Evolutionary conservation across 1,140 invertebrate genomes (phyloP), one percentile per base, ranked within the genome.

Genomic region (Prorops nasuta): DNA sequence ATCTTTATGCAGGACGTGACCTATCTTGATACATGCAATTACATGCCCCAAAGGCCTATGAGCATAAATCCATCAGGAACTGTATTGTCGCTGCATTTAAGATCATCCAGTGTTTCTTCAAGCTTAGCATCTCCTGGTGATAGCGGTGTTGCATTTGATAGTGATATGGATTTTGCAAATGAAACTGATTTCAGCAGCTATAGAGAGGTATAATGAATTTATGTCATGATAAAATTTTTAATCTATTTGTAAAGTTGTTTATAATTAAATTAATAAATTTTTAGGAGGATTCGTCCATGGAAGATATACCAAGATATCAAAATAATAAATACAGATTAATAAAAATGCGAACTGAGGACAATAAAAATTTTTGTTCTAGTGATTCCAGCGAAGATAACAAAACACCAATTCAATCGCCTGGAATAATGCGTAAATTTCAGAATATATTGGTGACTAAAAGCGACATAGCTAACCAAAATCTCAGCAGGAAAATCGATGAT

Each of bases 381-480:
- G 72, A 77, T 24, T 74, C 72, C 1, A 70, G 72, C 14, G 74
- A 77, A 21, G 71, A 75, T 22, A 63, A 67, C 17, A 78, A 76
- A 41, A 76, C 67, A 6, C 72, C 68, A 2, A 67, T 60, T 10
- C 69, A 69, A 34, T 72, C 68, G 4, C 66, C 69, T 2, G 53
- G 56, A 10, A 50, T 64, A 31, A 60, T 66, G 3, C 21, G 56
- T 1, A 67, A 74, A 56, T 68, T 69, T 55, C 64, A 69, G 47
- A 64, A 69, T 9, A 34, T 60, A 22, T 64, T 68, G 51, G 58
- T 74, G 20, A 75, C 74, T 14, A 76, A 79, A 54, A 80, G 79
- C 61, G 80, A 83, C 66, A 78, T 81, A 52, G 71, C 76, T n/a
- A 85, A 85, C 65, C 83, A 83, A 45, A 85, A 85, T 69, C 63